Percentiles rank a stretch among this genome's conserved stretches.
Conservation (phyloP, 2,888 invertebrate genomes). For the Ophion obscuratus region DNA sequence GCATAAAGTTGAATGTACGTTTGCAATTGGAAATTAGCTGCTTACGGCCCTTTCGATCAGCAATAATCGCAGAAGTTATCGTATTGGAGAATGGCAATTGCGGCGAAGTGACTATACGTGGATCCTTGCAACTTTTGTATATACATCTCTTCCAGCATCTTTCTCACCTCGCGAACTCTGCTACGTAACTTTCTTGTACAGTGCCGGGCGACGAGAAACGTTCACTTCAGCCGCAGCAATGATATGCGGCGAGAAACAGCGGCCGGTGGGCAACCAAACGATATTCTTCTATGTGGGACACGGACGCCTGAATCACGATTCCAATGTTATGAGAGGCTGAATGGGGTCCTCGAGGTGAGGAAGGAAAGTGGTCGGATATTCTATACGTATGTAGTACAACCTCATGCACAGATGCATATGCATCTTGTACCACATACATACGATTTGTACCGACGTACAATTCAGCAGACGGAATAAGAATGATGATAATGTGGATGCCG, state of each 20-base stretch:
- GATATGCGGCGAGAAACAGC: conserved; percentile 38
- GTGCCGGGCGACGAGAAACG: conserved; percentile 48
- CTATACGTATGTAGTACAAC: background rate
- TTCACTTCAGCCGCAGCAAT: conserved; percentile 62
- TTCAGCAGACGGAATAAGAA: conserved; percentile 16
- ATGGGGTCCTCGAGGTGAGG: conserved; percentile 69
- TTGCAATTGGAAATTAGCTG: background rate
- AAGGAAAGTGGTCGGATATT: conserved; percentile 71
- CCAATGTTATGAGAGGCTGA: conserved; percentile 75
- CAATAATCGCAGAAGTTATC: background rate
- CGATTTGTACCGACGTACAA: background rate
- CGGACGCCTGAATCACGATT: conserved; percentile 78
- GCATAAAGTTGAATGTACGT: too few relatives aligned
- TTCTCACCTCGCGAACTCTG: conserved; percentile 56
- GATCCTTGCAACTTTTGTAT: conserved; percentile 1
- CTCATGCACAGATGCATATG: conserved; percentile 2
- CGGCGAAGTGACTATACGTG: background rate
- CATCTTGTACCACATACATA: background rate
- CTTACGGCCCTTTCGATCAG: background rate
- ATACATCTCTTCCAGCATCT: conserved; percentile 26
- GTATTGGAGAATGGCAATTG: too few relatives aligned
- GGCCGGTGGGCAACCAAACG: conserved; percentile 35
- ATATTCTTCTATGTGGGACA: conserved; percentile 75
- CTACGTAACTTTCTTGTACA: conserved; percentile 57
- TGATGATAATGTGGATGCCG: background rate